phyloP scores from a whole-genome alignment of 2,797 vertebrate species.

The Jordanella pulchra region DNA sequence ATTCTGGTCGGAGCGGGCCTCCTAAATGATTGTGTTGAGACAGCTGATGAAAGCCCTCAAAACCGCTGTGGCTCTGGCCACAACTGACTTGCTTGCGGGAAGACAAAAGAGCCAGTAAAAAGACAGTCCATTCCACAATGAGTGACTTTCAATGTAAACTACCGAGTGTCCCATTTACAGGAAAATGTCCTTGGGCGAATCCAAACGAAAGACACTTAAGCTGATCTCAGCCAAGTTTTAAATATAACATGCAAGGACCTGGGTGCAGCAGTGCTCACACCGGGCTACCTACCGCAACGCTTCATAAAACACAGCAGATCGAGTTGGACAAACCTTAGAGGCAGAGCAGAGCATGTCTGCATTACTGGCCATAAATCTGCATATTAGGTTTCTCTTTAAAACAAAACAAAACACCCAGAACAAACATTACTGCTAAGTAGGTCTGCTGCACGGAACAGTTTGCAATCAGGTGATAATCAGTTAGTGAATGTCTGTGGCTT shows the following conservation, averaged over 20 bases:
- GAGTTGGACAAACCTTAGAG: constrained; percentile 68
- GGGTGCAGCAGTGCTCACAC: constrained; percentile 59
- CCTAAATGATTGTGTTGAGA: constrained; percentile 71
- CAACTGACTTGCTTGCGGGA: constrained; percentile 69
- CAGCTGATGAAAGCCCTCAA: constrained; percentile 76
- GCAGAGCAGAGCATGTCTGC: constrained; percentile 60
- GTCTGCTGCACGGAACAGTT: constrained; percentile 66
- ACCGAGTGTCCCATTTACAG: constrained; percentile 74
- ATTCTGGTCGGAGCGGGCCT: constrained; percentile 77
- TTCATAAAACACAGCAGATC: constrained; percentile 71
- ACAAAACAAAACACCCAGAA: constrained; percentile 59
- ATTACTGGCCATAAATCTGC: constrained; percentile 60
- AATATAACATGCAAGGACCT: constrained; percentile 75
- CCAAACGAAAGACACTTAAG: constrained; percentile 73
- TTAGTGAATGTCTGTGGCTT: constrained; percentile 53
- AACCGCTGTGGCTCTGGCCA: constrained; percentile 72
- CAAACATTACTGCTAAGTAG: constrained; percentile 60
- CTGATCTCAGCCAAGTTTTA: constrained; percentile 77
- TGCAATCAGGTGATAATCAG: constrained; percentile 71
- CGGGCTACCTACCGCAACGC: constrained; percentile 76
- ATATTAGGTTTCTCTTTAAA: constrained; percentile 68
- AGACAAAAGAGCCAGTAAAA: constrained; percentile 80
- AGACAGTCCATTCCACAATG: constrained; percentile 71
- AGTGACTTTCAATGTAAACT: constrained; percentile 77
- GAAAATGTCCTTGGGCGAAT: constrained; percentile 81